Evolutionary conservation across 2,113 vertebrate species (phyloP), one percentile per base, ranked within the genome.

Genomic region (Burhinus bistriatus): DNA sequence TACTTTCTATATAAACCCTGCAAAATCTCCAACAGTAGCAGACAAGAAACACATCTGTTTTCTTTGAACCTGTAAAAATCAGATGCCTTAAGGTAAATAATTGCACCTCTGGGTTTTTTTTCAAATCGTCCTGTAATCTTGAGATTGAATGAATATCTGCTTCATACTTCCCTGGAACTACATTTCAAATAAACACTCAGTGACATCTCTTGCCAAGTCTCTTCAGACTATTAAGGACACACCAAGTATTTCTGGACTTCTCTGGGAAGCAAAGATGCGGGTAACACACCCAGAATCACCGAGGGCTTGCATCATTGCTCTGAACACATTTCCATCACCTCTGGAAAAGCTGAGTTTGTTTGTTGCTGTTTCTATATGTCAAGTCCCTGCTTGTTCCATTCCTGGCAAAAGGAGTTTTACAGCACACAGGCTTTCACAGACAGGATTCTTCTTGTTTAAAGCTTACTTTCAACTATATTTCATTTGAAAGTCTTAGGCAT

Each of bases 161-260:
- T 91, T 88, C 51, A 44, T 65, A 62, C 19, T 91, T 85, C 73
- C 75, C 81, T 87, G 54, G 27, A 89, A 91, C 45, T 58, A 54
- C 6, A 2, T 77, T 91, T 85, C 81, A 93, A 93, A 89, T 80
- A 93, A 90, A 95, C 52, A 85, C 47, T 71, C 36, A 32, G 49
- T 76, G 62, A 95, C 66, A 62, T 25, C 26, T 73, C 83, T 61
- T 84, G 73, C 84, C 89, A 95, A 95, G 65, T 65, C 57, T 72
- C 62, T 89, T 36, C 66, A 80, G 57, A 85, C 29, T 51, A 6
- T 66, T 65, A 82, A 51, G 70, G 87, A 89, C 86, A 85, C 57
- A 91, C 34, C 29, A 77, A 94, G 14, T 90, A 95, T 89, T 95
- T 96, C 61, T 69, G 54, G 87, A 94, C 69, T 95, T 96, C 90